phyloP scores from a whole-genome alignment of 2,797 vertebrate genomes.

The Tangara arthus region DNA sequence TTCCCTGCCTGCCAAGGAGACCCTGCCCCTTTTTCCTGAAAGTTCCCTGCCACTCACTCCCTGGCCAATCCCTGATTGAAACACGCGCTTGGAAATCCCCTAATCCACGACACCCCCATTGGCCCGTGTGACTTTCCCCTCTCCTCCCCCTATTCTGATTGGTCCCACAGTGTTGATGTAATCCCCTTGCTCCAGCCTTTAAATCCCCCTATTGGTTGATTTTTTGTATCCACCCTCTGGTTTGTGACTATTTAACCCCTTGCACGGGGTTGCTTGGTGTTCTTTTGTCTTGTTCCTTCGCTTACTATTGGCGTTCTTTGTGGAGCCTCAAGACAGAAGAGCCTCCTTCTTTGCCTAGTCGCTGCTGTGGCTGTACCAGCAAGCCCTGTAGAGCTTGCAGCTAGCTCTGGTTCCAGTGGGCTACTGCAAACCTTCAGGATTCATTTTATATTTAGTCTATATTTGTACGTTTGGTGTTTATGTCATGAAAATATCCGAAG shows the following conservation, averaged over 20 bases:
- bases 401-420: neutral
- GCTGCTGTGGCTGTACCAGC: neutral
- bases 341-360: neutral
- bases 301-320: accelerated
- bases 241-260: neutral
- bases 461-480: neutral
- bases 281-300: accelerated
- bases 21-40: neutral
- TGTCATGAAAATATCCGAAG: neutral
- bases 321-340: neutral
- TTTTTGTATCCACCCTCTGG: neutral
- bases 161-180: neutral
- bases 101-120: neutral
- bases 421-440: neutral
- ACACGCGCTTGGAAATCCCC: neutral
- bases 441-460: neutral
- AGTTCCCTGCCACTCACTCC: neutral
- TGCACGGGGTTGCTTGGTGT: accelerated
- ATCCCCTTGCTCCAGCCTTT: neutral
- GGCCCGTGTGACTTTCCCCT: neutral
- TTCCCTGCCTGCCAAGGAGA: no score
- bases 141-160: neutral
- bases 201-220: neutral
- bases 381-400: neutral
- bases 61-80: neutral